Conservation (phyloP, 2,797 vertebrate genomes). For the Gadopsis bispinosus region DNA sequence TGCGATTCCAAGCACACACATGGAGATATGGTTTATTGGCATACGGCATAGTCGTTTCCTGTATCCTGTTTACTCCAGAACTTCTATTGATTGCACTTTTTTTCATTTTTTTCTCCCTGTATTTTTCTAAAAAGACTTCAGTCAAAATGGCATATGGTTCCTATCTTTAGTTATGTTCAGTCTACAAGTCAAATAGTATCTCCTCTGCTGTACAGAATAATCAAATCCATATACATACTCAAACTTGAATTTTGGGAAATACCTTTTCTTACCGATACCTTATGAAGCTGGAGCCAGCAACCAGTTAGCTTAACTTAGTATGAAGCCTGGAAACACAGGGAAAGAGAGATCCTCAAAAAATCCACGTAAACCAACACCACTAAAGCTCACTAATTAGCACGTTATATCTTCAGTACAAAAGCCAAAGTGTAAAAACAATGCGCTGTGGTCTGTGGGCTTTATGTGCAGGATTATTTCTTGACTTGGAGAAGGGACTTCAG, state of each 20-base stretch:
- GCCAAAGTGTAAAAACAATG: too few relatives aligned
- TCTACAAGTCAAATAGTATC: neutral
- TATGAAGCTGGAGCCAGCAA: neutral
- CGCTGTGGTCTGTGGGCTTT: too few relatives aligned
- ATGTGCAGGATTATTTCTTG: too few relatives aligned
- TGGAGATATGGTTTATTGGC: neutral
- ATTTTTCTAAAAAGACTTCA: too few relatives aligned
- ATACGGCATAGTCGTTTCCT: neutral
- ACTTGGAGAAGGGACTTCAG: too few relatives aligned
- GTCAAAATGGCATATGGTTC: neutral
- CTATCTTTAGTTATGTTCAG: neutral
- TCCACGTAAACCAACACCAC: too few relatives aligned
- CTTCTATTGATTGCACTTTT: neutral
- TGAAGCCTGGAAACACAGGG: too few relatives aligned
- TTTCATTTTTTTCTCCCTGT: too few relatives aligned
- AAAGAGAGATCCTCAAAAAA: neutral
- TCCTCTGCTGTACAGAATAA: neutral
- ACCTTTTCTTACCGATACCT: neutral
- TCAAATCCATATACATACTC: neutral
- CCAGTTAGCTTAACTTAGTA: neutral
- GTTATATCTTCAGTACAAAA: neutral
- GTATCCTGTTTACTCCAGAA: neutral
- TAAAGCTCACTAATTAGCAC: neutral
- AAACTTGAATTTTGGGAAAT: neutral
- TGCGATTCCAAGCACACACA: neutral